Conservation (phyloP, 2,888 invertebrate species). For the Tenthredo distinguenda region DNA sequence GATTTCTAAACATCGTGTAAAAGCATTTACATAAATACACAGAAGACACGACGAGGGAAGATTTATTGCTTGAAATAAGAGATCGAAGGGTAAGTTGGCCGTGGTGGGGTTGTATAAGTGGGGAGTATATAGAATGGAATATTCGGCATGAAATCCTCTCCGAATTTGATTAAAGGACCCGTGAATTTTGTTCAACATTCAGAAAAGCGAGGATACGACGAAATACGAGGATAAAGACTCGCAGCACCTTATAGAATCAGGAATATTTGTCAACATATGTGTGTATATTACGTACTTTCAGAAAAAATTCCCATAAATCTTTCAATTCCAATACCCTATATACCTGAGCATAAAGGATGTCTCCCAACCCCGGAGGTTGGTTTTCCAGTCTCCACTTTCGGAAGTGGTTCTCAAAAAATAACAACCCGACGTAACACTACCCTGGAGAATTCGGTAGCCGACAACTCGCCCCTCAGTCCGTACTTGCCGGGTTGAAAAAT, state of each 20-base stretch:
- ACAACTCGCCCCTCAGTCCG: background rate
- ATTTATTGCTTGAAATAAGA: background rate
- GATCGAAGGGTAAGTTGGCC: background rate
- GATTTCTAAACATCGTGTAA: background rate
- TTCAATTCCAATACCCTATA: conserved; percentile 1
- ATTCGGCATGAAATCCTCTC: background rate
- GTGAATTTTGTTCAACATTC: background rate
- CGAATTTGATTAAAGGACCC: conserved; percentile 10
- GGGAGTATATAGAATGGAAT: background rate
- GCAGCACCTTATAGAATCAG: background rate
- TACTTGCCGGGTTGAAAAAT: background rate
- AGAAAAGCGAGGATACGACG: background rate
- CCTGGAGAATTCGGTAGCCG: background rate
- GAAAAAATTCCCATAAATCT: background rate
- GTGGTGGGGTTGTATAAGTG: background rate
- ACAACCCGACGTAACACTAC: background rate
- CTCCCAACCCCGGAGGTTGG: background rate
- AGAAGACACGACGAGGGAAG: background rate
- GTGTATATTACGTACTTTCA: background rate
- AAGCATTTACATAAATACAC: background rate
- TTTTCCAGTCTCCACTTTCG: background rate
- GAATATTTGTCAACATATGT: background rate
- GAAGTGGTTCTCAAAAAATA: conserved; percentile 21
- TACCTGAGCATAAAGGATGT: background rate
- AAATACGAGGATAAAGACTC: background rate